Evolutionary conservation across 2,888 invertebrate species (phyloP).

Genomic region (Cephonodes hylas): DNA sequence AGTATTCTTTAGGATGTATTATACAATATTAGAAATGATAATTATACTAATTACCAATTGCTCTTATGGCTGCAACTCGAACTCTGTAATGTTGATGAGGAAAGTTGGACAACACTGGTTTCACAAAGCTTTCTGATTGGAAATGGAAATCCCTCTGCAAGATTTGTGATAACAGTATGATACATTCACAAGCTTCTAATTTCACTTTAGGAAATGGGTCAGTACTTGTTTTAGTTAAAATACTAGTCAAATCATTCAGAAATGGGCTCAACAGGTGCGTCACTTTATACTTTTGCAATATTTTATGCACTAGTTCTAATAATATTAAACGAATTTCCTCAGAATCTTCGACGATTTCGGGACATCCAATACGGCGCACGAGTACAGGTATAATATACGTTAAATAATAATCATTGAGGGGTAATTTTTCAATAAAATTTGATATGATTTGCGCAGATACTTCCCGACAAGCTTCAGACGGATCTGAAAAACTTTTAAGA

Average conservation of each 20-base stretch:
- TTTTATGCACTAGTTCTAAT: constrained; percentile 83
- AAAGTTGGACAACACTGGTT: constrained; percentile 87
- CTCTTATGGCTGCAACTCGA: constrained; percentile 86
- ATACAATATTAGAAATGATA: too few species aligned
- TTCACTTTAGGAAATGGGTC: constrained; percentile 92
- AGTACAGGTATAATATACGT: constrained; percentile 88
- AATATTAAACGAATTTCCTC: constrained; percentile 91
- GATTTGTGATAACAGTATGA: constrained; percentile 83
- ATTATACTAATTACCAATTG: constrained; percentile 80
- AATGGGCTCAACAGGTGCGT: constrained; percentile 83
- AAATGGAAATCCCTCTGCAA: constrained; percentile 87
- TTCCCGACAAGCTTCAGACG: constrained; percentile 84
- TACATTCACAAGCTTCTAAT: constrained; percentile 87
- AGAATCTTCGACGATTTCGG: constrained; percentile 84
- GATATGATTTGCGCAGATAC: constrained; percentile 77
- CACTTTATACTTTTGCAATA: constrained; percentile 84
- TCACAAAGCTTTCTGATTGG: constrained; percentile 86
- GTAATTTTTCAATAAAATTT: constrained; percentile 80
- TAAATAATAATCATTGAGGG: constrained; percentile 86
- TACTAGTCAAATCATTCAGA: constrained; percentile 87
- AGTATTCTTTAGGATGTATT: too few species aligned
- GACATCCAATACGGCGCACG: constrained; percentile 87
- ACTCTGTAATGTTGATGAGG: constrained; percentile 92
- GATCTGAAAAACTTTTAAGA: constrained; percentile 75
- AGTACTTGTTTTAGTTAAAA: constrained; percentile 85